Conservation (phyloP, 2,797 vertebrate species). For the Danio kyathit region DNA sequence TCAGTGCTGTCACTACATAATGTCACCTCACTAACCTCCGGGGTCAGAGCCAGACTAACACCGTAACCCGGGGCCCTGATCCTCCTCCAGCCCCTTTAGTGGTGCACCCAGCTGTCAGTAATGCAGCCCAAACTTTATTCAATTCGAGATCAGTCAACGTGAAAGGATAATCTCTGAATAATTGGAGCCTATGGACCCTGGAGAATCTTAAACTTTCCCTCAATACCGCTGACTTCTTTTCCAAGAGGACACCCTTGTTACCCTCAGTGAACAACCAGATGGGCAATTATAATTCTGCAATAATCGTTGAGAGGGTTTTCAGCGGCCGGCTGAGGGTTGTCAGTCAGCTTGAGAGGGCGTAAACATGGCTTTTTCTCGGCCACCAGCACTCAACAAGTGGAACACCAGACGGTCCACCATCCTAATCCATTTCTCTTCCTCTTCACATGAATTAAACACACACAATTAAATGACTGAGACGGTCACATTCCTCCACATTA, state of each 20-base stretch:
- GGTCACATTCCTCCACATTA: constrained; percentile 60
- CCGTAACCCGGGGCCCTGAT: constrained; percentile 86
- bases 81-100: constrained; percentile 84
- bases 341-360: constrained; percentile 79
- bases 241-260: constrained; percentile 76
- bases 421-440: constrained; percentile 66
- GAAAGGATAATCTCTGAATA: constrained; percentile 98
- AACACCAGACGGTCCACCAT: constrained; percentile 76
- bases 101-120: constrained; percentile 89
- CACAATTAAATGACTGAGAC: constrained; percentile 57
- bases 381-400: constrained; percentile 78
- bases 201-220: constrained; percentile 83
- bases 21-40: constrained; percentile 81
- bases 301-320: constrained; percentile 76
- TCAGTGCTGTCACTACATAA: constrained; percentile 82
- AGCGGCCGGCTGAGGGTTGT: constrained; percentile 80
- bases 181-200: constrained; percentile 89
- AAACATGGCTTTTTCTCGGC: constrained; percentile 76
- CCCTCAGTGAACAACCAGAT: constrained; percentile 84
- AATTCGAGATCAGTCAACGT: constrained; percentile 86
- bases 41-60: constrained; percentile 88
- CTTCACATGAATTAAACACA: constrained; percentile 55
- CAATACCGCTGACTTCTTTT: constrained; percentile 71
- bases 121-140: constrained; percentile 89
- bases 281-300: constrained; percentile 83